Base-by-base conservation (phyloP, 2,888 invertebrate genomes). In the Leptinotarsa tumamoca region DNA sequence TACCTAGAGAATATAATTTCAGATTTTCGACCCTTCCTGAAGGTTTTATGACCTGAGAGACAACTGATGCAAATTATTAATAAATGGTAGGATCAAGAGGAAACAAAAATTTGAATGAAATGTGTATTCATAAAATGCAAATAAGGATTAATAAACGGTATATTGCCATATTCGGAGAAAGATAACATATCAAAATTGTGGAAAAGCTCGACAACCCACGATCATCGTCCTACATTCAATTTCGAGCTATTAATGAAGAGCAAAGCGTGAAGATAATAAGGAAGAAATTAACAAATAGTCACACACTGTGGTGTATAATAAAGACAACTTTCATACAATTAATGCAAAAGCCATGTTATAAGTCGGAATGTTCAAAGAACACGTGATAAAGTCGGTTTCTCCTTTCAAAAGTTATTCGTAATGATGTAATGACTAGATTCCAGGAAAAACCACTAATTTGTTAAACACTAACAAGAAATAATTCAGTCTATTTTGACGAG, bases 261-360 rank as follows among this genome's bases (percentile, higher is more conserved):
- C 43, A 58, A 15, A 4, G 58, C 58, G 58, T 58, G 58, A n/a
- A 83, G 82, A 83, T 83, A 83, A 83, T 83, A 74, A 83, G 83
- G 83, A 83, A 83, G 83, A 82, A 80, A 82, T 79, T 81, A 80
- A 81, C 67, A 81, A 81, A 80, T 81, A 82, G 80, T 68, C 61
- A 72, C 74, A 75, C 78, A 80, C 80, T 80, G 81, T 82, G 79
- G 77, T 78, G 72, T 70, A 74, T 79, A 78, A 80, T 81, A 81
- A 81, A 79, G 78, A 80, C 71, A 70, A 78, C 76, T 76, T 80
- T 79, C 74, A 71, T 78, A 80, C 76, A 80, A 80, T 81, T 83
- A 80, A 82, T 82, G 80, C 82, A 77, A 80, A 81, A 81, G 70
- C 78, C 77, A 69, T 79, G 80, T 80, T 78, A 78, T 68, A 80